Evolutionary conservation across 1,140 invertebrate species (phyloP), one percentile per base, ranked within the genome.

Genomic region (Drosophila nigrodunni): DNA sequence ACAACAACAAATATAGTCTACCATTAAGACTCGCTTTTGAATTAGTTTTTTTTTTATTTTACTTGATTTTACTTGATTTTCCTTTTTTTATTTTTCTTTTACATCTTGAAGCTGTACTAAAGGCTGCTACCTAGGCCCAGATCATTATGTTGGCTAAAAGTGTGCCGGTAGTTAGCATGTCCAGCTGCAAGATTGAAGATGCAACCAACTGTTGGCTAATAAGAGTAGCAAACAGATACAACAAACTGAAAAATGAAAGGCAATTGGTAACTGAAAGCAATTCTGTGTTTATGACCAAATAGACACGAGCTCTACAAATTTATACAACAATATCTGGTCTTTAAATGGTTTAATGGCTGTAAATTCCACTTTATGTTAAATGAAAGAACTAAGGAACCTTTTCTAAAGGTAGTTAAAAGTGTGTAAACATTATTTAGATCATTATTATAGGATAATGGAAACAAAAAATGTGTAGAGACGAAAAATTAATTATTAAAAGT

Each of bases 81-180:
- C 18, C 4, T 58, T 41, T 54, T 54, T 54, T 3, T 34, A 52
- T 7, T 44, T 60, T 44, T 46, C 30, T 43, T 64, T 49, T 39
- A 18, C 11, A 43, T 30, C 11, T 50, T 11, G 3, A n/a, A 41
- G 39, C 4, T 9, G 10, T 13, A 6, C 25, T 30, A 30, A 30
- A 30, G 25, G 41, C 41, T 13, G 6, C n/a, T 43, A 43, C n/a
- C n/a, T 13, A 11, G 2, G n/a, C 41, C 13, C 3, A 41, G 39
- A 41, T 41, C 39, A 11, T 10, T 54, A 13, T 52, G 67, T 71
- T 77, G 68, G 46, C 67, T 58, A 60, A 52, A 82, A 87, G 82
- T 88, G 80, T 88, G 85, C 78, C 69, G 73, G 72, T 80, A 74
- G 88, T 88, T 88, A 83, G 73, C 80, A 69, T 72, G 66, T 65